These are phyloP conservation scores for Rhizoglyphus robini DNA, from an alignment of 1,140 invertebrate genomes.

Conservation along the genomic window DNA sequence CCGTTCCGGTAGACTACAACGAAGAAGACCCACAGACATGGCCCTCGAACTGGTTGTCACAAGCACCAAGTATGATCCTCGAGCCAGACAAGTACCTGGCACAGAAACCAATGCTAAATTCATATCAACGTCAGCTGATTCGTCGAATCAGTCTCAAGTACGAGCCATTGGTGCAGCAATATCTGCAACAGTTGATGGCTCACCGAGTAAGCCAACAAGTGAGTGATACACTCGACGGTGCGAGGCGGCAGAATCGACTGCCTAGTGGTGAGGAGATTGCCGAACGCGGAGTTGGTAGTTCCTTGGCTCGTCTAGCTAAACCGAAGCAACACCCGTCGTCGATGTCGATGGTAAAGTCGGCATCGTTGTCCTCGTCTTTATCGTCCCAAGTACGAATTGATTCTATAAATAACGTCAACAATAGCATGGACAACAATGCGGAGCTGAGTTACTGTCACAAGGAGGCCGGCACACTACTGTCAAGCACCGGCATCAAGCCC, in stretches of 20 bases:
- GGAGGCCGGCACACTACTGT: not conserved
- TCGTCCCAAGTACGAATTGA: no score
- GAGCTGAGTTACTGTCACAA: not conserved
- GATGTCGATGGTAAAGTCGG: not conserved
- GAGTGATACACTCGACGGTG: not conserved
- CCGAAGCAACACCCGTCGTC: not conserved
- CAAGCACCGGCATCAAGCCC: not conserved
- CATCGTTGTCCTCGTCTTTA: no score
- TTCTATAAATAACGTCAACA: not conserved
- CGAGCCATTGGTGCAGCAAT: not conserved
- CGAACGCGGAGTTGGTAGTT: not conserved
- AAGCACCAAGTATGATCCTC: constrained; percentile 5
- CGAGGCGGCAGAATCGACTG: not conserved
- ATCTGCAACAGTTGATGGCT: not conserved
- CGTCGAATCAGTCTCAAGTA: not conserved
- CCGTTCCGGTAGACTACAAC: not conserved
- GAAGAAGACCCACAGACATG: constrained; percentile 14
- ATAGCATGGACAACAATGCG: not conserved
- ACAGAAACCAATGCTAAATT: not conserved
- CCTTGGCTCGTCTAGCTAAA: no score
- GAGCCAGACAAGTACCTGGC: not conserved
- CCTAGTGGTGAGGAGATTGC: no score
- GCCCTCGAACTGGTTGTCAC: constrained; percentile 14
- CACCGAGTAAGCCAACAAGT: not conserved
- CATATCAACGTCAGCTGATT: not conserved